These are phyloP conservation scores for Sakesphorus luctuosus DNA, from an alignment of 2,113 vertebrate genomes.

Conservation along the genomic window DNA sequence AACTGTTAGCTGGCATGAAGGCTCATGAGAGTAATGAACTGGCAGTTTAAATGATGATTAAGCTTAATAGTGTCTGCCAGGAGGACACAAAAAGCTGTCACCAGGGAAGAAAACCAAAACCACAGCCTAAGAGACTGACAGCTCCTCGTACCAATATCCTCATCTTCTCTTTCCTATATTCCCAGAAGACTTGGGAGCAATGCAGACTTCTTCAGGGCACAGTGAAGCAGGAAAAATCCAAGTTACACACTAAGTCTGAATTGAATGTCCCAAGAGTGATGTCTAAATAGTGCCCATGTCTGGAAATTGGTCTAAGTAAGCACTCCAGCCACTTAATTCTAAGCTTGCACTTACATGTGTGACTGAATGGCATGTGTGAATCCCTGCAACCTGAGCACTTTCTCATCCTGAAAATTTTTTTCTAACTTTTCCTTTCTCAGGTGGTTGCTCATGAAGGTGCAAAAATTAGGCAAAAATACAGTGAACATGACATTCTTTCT, in stretches of 20 bases:
- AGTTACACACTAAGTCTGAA: neutral
- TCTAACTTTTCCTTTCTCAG: neutral
- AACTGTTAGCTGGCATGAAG: neutral
- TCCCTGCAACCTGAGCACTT: neutral
- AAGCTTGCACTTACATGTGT: neutral
- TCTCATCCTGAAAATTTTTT: neutral
- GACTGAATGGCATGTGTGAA: neutral
- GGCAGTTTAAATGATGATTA: constrained; percentile 49
- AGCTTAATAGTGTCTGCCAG: constrained; percentile 18
- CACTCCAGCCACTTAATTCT: neutral
- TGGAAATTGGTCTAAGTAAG: constrained; percentile 2
- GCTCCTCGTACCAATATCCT: neutral
- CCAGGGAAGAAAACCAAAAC: constrained; percentile 10
- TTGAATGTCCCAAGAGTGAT: neutral
- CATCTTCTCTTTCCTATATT: neutral
- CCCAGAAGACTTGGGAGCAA: neutral
- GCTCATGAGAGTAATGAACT: constrained; percentile 34
- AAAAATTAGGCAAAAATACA: neutral
- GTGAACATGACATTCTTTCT: neutral
- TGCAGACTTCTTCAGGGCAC: neutral
- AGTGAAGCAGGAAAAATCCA: neutral
- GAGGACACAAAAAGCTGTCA: constrained; percentile 19
- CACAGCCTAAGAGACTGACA: constrained; percentile 3
- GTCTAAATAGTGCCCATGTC: neutral
- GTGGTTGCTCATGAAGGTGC: neutral